A percentile compares a stretch with the other conserved stretches of the same genome.
phyloP scores from a whole-genome alignment of 2,888 invertebrate genomes.

The Sminthurides aquaticus region DNA sequence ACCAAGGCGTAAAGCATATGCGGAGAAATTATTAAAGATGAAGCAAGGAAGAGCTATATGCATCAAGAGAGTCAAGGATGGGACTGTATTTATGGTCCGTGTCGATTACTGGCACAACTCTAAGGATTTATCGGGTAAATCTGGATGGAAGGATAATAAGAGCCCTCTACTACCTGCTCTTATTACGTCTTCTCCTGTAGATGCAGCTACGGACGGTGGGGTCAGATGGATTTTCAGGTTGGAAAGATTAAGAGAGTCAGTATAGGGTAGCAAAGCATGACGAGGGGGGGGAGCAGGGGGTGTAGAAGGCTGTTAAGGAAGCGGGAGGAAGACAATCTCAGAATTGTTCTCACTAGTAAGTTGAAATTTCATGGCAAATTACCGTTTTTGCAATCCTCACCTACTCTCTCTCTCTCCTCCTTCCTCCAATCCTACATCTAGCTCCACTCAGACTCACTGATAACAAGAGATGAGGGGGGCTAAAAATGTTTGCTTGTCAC shows the following conservation, averaged over 20 bases:
- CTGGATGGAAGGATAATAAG: not conserved
- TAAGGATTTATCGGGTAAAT: not conserved
- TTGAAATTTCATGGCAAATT: constrained; percentile 32
- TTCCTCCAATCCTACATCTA: not conserved
- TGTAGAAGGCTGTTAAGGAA: not conserved
- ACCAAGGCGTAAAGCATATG: not conserved
- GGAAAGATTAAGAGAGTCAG: constrained; percentile 32
- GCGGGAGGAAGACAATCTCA: not conserved
- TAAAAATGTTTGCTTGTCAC: too few species aligned
- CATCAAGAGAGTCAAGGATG: not conserved
- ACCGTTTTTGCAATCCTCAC: constrained; percentile 22
- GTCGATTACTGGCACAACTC: constrained; percentile 1
- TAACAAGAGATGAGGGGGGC: too few species aligned
- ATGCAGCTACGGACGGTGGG: constrained; percentile 7
- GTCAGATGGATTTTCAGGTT: constrained; percentile 32
- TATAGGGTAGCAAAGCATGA: constrained; percentile 34
- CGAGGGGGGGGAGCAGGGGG: constrained; percentile 8
- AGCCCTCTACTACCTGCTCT: not conserved
- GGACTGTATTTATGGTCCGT: constrained; percentile 5
- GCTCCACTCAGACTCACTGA: too few species aligned
- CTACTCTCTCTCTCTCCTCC: not conserved
- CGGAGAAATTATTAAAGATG: constrained; percentile 2
- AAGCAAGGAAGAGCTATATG: not conserved
- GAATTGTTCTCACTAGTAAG: constrained; percentile 12
- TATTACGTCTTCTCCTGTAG: not conserved